Conservation (phyloP, 2,113 vertebrate species). For the Ascaphus truei region DNA sequence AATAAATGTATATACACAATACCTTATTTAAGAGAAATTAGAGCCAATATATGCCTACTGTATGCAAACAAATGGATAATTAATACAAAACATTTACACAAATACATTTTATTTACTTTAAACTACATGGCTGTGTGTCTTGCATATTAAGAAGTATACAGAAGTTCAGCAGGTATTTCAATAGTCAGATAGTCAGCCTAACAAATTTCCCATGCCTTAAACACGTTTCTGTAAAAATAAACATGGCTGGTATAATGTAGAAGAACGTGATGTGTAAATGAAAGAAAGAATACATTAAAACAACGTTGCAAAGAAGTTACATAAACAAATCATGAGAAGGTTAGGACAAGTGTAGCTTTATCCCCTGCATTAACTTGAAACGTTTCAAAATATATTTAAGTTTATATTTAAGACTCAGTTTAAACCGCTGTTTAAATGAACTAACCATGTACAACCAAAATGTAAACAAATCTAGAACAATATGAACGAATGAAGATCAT, state of each 20-base stretch:
- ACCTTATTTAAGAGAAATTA: too few relatives aligned
- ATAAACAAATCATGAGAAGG: conserved; percentile 18
- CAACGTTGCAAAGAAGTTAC: conserved; percentile 8
- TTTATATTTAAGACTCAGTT: not conserved
- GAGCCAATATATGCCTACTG: too few relatives aligned
- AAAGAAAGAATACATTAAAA: conserved; percentile 13
- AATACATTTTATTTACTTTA: too few relatives aligned
- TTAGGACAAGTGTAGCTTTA: not conserved
- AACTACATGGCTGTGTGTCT: too few relatives aligned
- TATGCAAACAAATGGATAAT: too few relatives aligned
- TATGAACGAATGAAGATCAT: not conserved
- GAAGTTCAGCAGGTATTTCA: too few relatives aligned
- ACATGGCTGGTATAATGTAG: not conserved
- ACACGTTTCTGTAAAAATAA: conserved; percentile 1
- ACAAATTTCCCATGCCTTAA: not conserved
- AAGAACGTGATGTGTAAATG: not conserved
- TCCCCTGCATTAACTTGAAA: conserved; percentile 3
- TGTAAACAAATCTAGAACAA: conserved; percentile 1
- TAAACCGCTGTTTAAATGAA: not conserved
- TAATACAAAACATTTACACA: too few relatives aligned
- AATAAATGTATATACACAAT: too few relatives aligned
- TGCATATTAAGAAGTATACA: too few relatives aligned
- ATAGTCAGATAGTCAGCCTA: not conserved
- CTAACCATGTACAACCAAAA: not conserved
- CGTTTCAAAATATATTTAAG: conserved; percentile 14